phyloP scores from a whole-genome alignment of 1,140 invertebrate genomes.

The Yoshiicerus persimilis region DNA sequence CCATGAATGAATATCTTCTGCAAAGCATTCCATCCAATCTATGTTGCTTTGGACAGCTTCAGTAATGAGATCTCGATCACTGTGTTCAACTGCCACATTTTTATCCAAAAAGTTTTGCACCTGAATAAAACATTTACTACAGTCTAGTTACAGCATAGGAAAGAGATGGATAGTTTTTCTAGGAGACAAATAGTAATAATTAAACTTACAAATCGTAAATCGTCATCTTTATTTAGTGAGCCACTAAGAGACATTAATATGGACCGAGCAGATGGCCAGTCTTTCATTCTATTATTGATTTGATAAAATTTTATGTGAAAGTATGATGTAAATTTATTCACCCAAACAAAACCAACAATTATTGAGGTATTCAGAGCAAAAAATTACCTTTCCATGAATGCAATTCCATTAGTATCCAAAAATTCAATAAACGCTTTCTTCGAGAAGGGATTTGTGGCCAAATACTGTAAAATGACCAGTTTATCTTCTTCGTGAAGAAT shows the following conservation, averaged over 20 bases:
- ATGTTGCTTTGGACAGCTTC: background rate
- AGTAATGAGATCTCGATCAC: background rate
- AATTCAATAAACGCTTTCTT: background rate
- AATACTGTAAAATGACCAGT: background rate
- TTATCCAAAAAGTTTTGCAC: background rate
- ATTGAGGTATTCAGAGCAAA: no score
- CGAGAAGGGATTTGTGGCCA: background rate
- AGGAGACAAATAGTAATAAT: background rate
- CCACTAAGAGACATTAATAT: background rate
- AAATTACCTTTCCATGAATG: background rate
- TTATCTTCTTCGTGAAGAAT: background rate
- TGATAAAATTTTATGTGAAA: no score
- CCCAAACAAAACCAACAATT: no score
- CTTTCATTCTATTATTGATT: background rate
- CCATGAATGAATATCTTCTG: background rate
- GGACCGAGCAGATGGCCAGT: background rate
- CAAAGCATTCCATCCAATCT: background rate
- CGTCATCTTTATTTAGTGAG: background rate
- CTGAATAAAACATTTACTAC: background rate
- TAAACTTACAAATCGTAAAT: background rate
- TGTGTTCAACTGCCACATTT: background rate
- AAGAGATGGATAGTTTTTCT: background rate
- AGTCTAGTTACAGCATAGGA: background rate
- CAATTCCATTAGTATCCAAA: background rate
- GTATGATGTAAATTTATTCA: no score